Conservation (phyloP, 1,140 invertebrate genomes). For the Drosophila paulistorum region DNA sequence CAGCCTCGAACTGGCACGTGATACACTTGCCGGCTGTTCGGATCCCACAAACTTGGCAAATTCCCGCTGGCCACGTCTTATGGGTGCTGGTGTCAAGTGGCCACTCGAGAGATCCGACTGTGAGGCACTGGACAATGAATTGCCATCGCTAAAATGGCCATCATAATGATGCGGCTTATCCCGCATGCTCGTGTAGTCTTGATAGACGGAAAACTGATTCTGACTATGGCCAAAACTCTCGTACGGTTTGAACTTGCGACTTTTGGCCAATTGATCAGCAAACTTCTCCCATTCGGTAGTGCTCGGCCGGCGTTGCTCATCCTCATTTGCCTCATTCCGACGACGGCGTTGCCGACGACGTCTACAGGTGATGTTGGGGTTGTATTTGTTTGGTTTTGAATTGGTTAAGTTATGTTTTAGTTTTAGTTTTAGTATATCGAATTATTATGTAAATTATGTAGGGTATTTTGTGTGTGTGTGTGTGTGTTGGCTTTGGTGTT, state of each 20-base stretch:
- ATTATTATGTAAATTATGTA: slow-evolving; percentile 15
- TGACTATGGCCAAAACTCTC: slow-evolving; percentile 62
- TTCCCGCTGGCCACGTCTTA: slow-evolving; percentile 60
- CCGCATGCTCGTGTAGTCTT: slow-evolving; percentile 65
- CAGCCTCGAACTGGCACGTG: slow-evolving; percentile 56
- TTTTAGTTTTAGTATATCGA: slow-evolving; percentile 5
- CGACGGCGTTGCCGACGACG: slow-evolving; percentile 37
- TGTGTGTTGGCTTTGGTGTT: neutral
- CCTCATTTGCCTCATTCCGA: slow-evolving; percentile 25
- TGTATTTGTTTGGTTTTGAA: slow-evolving; percentile 2
- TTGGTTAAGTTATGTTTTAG: slow-evolving; percentile 24
- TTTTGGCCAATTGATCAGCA: slow-evolving; percentile 70
- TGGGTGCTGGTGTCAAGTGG: slow-evolving; percentile 55
- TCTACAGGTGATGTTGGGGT: slow-evolving; percentile 13
- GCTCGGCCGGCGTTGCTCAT: slow-evolving; percentile 49
- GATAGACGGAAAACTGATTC: slow-evolving; percentile 69
- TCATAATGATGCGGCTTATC: slow-evolving; percentile 62
- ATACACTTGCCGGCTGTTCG: slow-evolving; percentile 67
- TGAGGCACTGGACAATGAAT: slow-evolving; percentile 59
- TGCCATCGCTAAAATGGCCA: slow-evolving; percentile 68
- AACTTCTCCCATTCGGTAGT: slow-evolving; percentile 80
- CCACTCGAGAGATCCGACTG: slow-evolving; percentile 71
- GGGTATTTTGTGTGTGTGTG: slow-evolving; percentile 15
- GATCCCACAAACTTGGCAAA: slow-evolving; percentile 65
- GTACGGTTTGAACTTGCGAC: slow-evolving; percentile 67